These are phyloP conservation scores for Diacarnus erythraeanus DNA, from an alignment of 37 sponge, comb jelly and placozoan genomes.

Conservation along the genomic window DNA sequence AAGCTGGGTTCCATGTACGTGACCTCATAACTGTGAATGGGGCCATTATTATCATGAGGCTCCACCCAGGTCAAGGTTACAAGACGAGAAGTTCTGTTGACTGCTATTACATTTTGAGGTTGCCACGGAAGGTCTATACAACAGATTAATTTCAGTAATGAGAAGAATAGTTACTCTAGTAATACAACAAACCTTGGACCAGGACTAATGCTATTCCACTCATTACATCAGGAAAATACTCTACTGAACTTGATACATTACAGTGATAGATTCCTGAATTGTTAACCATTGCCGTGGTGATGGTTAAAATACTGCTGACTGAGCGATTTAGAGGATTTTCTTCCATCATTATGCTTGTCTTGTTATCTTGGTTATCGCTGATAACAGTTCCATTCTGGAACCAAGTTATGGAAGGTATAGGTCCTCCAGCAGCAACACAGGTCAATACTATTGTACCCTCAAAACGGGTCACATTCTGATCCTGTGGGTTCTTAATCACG, in stretches of 20 bases:
- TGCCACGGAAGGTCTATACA: conserved; percentile 33
- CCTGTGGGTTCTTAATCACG: conserved; percentile 11
- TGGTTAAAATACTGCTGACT: conserved; percentile 16
- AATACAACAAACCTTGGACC: conserved; percentile 46
- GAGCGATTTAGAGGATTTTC: neutral
- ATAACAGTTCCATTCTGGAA: conserved; percentile 47
- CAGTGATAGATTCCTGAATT: conserved; percentile 63
- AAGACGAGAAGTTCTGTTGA: conserved; percentile 18
- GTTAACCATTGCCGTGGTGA: conserved; percentile 18
- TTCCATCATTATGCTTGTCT: neutral
- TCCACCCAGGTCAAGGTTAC: conserved; percentile 50
- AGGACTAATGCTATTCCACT: conserved; percentile 17
- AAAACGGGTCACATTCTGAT: conserved; percentile 4
- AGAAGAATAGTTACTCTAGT: neutral
- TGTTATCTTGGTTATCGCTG: neutral
- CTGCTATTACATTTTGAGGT: conserved; percentile 15
- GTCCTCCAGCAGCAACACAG: conserved; percentile 48
- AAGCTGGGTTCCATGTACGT: conserved; percentile 8
- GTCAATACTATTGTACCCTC: conserved; percentile 4
- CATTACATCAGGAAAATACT: neutral
- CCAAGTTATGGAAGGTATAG: conserved; percentile 47
- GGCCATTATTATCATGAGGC: conserved; percentile 71
- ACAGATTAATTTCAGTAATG: too few species aligned
- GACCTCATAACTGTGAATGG: conserved; percentile 35
- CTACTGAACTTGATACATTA: conserved; percentile 5